A percentile compares a stretch with the other conserved stretches of the same genome.
These are phyloP conservation scores for Dolichopus griseipennis DNA, from an alignment of 2,888 invertebrate species.

Conservation along the genomic window DNA sequence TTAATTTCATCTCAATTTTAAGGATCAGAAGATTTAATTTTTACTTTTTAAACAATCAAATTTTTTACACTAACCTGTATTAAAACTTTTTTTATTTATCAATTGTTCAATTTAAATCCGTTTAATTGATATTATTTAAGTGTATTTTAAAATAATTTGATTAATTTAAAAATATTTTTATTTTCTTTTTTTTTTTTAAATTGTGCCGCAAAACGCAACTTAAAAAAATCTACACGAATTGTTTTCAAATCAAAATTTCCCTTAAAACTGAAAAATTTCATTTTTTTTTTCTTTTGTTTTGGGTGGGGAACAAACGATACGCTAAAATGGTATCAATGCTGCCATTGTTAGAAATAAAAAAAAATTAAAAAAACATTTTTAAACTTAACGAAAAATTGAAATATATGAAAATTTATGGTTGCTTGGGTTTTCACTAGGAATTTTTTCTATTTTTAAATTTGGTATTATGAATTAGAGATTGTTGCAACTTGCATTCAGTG, in stretches of 20 bases:
- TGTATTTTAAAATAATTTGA: too few species aligned
- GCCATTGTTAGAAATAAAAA: neutral
- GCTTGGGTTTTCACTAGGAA: too few species aligned
- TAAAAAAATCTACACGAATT: neutral
- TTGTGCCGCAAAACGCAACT: neutral
- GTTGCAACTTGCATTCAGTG: too few species aligned
- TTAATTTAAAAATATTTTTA: too few species aligned
- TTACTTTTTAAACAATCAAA: neutral
- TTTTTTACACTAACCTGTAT: slow-evolving; percentile 2
- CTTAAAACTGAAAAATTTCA: neutral
- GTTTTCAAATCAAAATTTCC: neutral
- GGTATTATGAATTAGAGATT: too few species aligned
- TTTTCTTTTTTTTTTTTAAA: neutral
- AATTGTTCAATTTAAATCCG: too few species aligned
- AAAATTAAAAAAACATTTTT: too few species aligned
- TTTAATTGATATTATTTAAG: neutral
- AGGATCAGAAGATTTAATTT: neutral
- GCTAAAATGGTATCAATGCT: neutral
- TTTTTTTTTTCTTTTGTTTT: too few species aligned
- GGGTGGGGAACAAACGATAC: neutral
- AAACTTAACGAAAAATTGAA: too few species aligned
- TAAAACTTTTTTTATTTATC: neutral
- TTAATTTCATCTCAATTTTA: neutral
- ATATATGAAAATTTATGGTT: too few species aligned
- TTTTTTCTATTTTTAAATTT: too few species aligned